phyloP scores from a whole-genome alignment of 2,113 vertebrate genomes.

The Antigone vipio region DNA sequence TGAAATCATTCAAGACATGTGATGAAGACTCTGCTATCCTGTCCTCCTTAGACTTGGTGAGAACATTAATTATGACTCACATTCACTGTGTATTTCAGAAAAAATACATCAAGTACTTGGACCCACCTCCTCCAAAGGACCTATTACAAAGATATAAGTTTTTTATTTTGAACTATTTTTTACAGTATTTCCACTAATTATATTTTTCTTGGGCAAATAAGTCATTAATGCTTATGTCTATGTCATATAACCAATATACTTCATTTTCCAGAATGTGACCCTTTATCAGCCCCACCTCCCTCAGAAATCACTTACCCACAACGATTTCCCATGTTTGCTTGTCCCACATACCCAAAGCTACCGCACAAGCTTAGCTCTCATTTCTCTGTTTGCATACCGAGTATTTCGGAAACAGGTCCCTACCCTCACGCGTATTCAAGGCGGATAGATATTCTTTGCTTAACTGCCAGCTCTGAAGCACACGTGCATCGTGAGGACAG shows the following conservation, averaged over 20 bases:
- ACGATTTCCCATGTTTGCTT: no score
- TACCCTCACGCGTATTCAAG: no score
- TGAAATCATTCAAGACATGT: not conserved
- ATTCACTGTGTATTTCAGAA: not conserved
- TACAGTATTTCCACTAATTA: not conserved
- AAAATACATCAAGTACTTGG: not conserved
- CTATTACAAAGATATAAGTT: no score
- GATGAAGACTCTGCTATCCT: not conserved
- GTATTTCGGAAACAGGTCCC: not conserved
- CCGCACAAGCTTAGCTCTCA: not conserved
- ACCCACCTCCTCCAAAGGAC: not conserved
- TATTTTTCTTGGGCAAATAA: not conserved
- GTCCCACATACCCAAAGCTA: not conserved
- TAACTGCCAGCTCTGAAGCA: not conserved
- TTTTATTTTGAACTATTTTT: not conserved
- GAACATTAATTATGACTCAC: not conserved
- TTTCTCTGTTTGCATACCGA: not conserved
- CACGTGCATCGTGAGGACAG: fast-evolving
- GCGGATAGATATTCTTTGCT: not conserved
- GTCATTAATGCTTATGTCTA: fast-evolving
- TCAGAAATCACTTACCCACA: not conserved
- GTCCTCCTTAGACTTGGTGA: not conserved
- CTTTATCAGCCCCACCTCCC: not conserved
- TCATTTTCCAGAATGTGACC: not conserved
- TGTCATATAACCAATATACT: no score